Evolutionary conservation across 2,797 vertebrate genomes (phyloP).

Genomic region (Somateria mollissima): DNA sequence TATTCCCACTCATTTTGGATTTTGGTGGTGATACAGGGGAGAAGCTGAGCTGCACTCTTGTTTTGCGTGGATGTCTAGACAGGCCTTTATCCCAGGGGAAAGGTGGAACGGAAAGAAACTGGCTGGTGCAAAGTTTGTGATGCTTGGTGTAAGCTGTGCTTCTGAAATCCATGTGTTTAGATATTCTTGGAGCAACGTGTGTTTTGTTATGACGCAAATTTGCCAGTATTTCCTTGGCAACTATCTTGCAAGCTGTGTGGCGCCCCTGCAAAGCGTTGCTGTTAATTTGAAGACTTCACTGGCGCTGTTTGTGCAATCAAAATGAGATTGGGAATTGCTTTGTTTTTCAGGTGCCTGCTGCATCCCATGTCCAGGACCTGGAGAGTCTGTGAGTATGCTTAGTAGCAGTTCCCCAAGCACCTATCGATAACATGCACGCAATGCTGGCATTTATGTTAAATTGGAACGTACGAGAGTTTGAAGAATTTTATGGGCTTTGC

Average conservation of each 20-base stretch:
- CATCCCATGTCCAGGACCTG: slow-evolving; percentile 70
- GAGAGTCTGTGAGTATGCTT: slow-evolving; percentile 78
- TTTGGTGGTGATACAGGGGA: background rate
- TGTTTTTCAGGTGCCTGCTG: slow-evolving; percentile 72
- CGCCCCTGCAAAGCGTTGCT: background rate
- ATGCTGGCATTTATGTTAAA: background rate
- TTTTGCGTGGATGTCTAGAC: background rate
- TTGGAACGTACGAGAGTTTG: background rate
- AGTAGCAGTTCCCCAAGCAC: background rate
- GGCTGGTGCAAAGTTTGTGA: background rate
- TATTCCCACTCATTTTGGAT: background rate
- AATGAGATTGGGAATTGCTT: background rate
- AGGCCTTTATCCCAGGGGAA: background rate
- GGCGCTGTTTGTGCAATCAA: background rate
- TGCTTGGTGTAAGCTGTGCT: background rate
- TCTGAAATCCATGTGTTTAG: background rate
- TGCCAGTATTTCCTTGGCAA: background rate
- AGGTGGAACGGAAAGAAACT: background rate
- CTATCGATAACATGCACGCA: background rate
- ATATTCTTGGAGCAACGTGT: background rate
- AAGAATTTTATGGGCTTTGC: slow-evolving; percentile 19
- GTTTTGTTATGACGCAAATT: background rate
- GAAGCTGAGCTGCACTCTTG: background rate
- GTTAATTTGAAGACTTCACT: background rate
- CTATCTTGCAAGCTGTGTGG: background rate